Base-by-base conservation (phyloP, 2,888 invertebrate genomes). In the Gymnosoma rotundatum region DNA sequence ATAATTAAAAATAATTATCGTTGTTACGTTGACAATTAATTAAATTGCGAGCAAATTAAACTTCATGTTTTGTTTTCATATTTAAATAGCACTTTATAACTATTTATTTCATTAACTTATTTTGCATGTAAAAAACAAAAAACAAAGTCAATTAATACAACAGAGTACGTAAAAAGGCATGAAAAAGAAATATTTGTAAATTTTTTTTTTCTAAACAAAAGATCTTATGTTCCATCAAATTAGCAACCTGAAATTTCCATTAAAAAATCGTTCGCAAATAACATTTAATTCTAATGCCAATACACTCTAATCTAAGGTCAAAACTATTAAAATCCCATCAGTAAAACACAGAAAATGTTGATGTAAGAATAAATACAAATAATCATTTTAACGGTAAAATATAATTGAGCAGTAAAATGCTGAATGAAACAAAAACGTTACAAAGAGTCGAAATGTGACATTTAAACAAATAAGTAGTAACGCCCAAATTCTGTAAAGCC, bases 281-380 rank as follows among this genome's bases (percentile, higher is more conserved):
- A 78, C 73, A 81, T 78, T 81, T 78, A 78, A 81, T 56, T 64
- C 64, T 81, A 78, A 84, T 78, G 66, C 54, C 66, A 81, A 84
- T 81, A 81, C 54, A 60, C 25, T 64, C 54, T 78, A 81, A 78
- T 74, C 81, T 70, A 84, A 78, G 81, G 81, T 78, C 74, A 74
- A 70, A 78, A 81, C 81, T 78, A 84, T 84, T 84, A 84, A 84
- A 81, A 74, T 66, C 64, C 54, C 70, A 81, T 84, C 73, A 81
- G 16, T 61, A 64, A 60, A 38, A 63, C 36, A 73, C n/a, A 60
- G 50, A 64, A 70, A 76, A 63, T 78, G 56, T 52, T 80, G 76
- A 54, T 74, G 76, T 80, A 12, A 69, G 78, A 69, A 63, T 69
- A 84, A 78, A 78, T 18, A 74, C 50, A 78, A 73, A 84, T 78